Evolutionary conservation across 2,888 invertebrate species (phyloP).

Genomic region (Torymus texanus): DNA sequence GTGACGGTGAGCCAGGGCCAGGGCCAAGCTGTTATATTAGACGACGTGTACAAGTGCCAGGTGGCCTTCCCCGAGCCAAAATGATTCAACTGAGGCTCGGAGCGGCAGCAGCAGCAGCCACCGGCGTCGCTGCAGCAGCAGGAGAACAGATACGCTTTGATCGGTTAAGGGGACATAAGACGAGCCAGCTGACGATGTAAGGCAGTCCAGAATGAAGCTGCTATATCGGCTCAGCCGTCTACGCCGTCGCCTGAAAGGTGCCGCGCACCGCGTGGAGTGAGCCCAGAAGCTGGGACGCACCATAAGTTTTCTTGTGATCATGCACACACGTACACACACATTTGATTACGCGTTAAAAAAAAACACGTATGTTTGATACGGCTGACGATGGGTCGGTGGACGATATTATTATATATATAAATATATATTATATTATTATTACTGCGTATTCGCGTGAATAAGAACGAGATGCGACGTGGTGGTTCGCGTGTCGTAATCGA

Average conservation of each 20-base stretch:
- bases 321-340: constrained; percentile 13
- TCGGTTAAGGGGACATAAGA: constrained; percentile 30
- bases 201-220: no score
- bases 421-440: no score
- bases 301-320: constrained; percentile 38
- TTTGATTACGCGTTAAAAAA: background rate
- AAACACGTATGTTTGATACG: no score
- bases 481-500: constrained; percentile 16
- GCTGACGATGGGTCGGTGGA: no score
- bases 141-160: constrained; percentile 51
- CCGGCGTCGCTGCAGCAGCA: constrained; percentile 16
- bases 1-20: constrained; percentile 73
- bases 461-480: background rate
- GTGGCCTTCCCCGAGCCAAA: constrained; percentile 74
- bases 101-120: constrained; percentile 37
- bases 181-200: background rate
- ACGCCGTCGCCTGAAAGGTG: no score
- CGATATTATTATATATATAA: no score
- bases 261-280: no score
- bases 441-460: background rate
- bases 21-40: constrained; percentile 73
- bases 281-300: background rate
- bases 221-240: no score
- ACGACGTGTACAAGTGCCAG: constrained; percentile 74
- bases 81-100: constrained; percentile 66